Evolutionary conservation across 2,113 vertebrate genomes (phyloP).

Genomic region (Phainopepla nitens): DNA sequence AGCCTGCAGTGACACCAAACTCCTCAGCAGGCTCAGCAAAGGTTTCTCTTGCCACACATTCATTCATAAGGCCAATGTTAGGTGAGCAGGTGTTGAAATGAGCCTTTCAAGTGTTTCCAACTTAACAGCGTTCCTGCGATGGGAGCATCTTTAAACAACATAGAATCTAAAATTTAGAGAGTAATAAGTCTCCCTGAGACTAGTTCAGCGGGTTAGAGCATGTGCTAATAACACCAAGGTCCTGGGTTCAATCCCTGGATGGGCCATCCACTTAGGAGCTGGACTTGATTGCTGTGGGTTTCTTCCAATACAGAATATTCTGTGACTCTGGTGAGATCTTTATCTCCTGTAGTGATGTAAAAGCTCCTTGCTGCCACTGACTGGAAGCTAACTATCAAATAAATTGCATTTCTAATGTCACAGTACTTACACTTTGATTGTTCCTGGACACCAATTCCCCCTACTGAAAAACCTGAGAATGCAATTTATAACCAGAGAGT

Average conservation of each 20-base stretch:
- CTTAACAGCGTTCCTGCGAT: background rate
- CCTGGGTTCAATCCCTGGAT: background rate
- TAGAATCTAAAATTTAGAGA: background rate
- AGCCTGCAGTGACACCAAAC: background rate
- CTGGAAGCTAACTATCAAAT: background rate
- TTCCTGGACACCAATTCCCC: background rate
- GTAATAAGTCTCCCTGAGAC: background rate
- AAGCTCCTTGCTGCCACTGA: background rate
- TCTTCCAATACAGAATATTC: background rate
- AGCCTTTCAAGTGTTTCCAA: background rate
- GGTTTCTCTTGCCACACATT: background rate
- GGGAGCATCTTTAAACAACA: background rate
- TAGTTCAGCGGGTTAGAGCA: background rate
- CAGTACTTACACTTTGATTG: background rate
- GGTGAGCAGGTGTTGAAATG: background rate
- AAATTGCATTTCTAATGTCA: background rate
- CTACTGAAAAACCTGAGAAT: background rate
- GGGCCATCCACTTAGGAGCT: background rate
- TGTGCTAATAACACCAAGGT: background rate
- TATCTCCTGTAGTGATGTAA: background rate
- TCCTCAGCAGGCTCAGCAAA: background rate
- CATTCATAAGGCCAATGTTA: background rate
- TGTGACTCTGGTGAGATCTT: background rate
- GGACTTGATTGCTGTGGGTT: background rate
- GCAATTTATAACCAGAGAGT: background rate